phyloP scores from a whole-genome alignment of 2,113 vertebrate genomes.

The Onychorhynchus coronatus region DNA sequence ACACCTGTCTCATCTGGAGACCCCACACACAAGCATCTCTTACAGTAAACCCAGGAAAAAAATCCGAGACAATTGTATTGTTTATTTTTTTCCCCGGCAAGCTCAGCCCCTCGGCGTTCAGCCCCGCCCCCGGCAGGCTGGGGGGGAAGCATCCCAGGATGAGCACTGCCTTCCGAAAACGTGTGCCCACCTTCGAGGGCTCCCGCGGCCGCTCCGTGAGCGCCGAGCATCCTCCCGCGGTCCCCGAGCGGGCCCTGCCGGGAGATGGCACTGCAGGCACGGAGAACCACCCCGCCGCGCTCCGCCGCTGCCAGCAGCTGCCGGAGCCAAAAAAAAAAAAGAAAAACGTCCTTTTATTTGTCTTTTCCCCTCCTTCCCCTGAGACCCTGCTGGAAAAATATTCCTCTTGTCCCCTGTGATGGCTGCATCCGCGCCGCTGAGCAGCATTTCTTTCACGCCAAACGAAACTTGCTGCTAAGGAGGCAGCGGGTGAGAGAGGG shows the following conservation, averaged over 20 bases:
- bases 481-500: accelerated
- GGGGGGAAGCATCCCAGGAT: background rate
- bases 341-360: background rate
- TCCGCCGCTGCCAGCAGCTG: background rate
- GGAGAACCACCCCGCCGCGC: background rate
- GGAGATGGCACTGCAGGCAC: slow-evolving; percentile 68
- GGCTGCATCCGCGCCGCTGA: background rate
- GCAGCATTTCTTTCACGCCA: background rate
- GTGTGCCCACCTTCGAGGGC: accelerated
- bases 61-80: background rate
- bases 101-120: background rate
- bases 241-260: slow-evolving; percentile 49
- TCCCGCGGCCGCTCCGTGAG: background rate
- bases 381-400: background rate
- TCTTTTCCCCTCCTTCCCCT: background rate
- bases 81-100: background rate
- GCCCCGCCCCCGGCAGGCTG: background rate
- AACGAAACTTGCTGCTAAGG: background rate
- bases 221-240: background rate
- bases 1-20: background rate
- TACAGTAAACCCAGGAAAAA: background rate
- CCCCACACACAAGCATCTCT: accelerated
- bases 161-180: background rate
- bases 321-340: background rate
- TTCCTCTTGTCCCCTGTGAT: background rate